Evolutionary conservation across 2,888 invertebrate genomes (phyloP).

Genomic region (Frankliniella intonsa): DNA sequence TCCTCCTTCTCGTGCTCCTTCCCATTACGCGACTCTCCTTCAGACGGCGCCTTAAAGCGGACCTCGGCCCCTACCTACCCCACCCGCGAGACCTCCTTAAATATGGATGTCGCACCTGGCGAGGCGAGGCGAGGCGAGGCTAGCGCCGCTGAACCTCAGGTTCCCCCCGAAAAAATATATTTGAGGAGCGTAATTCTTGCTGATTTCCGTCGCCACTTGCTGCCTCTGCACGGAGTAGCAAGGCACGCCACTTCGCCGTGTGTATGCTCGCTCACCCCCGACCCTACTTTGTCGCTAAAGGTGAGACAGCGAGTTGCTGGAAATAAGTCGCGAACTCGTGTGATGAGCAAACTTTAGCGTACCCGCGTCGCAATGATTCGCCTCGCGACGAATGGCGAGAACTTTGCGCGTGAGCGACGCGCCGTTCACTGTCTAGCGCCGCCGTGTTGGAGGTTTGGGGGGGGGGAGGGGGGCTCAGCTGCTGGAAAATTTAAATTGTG

Average conservation of each 20-base stretch:
- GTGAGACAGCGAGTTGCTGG: too few species aligned
- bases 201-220: too few species aligned
- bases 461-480: not conserved
- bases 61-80: not conserved
- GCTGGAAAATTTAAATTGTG: not conserved
- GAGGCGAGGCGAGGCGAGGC: too few species aligned
- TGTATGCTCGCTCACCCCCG: too few species aligned
- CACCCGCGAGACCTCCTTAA: not conserved
- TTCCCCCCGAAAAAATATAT: too few species aligned
- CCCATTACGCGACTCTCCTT: conserved; percentile 9
- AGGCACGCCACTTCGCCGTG: too few species aligned
- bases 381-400: not conserved
- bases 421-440: not conserved
- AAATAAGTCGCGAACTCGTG: too few species aligned
- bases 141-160: too few species aligned
- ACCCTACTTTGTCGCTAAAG: too few species aligned
- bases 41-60: not conserved
- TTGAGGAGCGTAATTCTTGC: too few species aligned
- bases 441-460: not conserved
- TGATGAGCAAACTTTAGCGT: too few species aligned
- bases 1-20: not conserved
- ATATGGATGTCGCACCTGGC: not conserved
- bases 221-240: too few species aligned
- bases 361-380: not conserved
- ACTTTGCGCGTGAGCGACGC: not conserved